Base-by-base conservation (phyloP, 2,113 vertebrate genomes). In the Nanger granti region DNA sequence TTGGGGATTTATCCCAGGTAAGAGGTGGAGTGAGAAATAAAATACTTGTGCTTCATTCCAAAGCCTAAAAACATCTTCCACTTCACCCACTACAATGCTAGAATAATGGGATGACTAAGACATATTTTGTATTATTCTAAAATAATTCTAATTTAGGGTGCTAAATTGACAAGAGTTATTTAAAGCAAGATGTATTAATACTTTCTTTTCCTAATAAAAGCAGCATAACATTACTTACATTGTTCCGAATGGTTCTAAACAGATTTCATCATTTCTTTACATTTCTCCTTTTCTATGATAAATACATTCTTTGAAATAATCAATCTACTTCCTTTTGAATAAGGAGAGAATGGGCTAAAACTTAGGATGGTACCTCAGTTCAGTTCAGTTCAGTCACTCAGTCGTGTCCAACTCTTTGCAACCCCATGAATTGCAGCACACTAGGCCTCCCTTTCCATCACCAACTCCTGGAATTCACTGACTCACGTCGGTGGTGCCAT, bases 171-270 rank as follows among this genome's bases (percentile, higher is more conserved):
- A 89, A 57, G 6, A 55, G 18, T 88, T n/a, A 69, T 26, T 85
- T 90, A 34, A 37, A 73, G 49, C 11, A 87, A 59, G 28, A 82
- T 87, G 11, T 69, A 76, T 41, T 54, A 95, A 41, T 6, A 31
- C 18, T 93, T 91, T 66, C 24, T 91, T 97, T 89, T 91, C n/a
- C 60, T 54, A 34, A 80, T 87, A 62, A 44, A 98, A 89, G 24
- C 44, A 93, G 24, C 26, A 37, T 34, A 28, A 10, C 24, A 86
- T 93, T 49, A 52, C 20, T 73, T 62, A 52, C 22, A 29, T 79
- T 73, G 5, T 44, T 80, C 11, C 62, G 10, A 92, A 89, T 94
- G 34, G 5, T 85, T 94, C 87, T 79, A 57, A 96, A 59, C 12
- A 55, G 22, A 96, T 20, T 87, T 44, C 18, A 87, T 92, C 12